Evolutionary conservation across 2,797 vertebrate species (phyloP).

Genomic region (Anabacerthia variegaticeps): DNA sequence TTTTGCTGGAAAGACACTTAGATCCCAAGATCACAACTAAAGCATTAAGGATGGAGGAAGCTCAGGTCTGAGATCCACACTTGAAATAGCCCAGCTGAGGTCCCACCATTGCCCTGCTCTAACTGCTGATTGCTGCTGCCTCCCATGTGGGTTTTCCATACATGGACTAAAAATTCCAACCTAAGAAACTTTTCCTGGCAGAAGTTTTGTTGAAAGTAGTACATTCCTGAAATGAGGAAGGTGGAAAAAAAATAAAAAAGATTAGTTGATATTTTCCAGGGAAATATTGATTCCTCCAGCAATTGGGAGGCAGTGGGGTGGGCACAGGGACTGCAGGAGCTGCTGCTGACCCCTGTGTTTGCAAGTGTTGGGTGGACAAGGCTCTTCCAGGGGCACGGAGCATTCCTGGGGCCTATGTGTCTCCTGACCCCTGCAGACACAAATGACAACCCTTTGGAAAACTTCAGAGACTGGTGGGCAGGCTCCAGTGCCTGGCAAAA

Average conservation of each 20-base stretch:
- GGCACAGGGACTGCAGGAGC: neutral
- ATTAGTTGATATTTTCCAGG: neutral
- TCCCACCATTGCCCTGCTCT: neutral
- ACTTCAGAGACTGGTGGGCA: neutral
- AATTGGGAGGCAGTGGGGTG: neutral
- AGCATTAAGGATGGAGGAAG: neutral
- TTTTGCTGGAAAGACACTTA: neutral
- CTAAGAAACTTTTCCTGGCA: conserved; percentile 23
- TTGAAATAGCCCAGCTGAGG: neutral
- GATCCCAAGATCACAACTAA: rapidly evolving
- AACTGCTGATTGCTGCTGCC: neutral
- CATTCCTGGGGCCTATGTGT: neutral
- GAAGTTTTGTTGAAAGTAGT: neutral
- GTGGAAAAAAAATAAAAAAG: rapidly evolving
- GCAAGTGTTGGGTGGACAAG: rapidly evolving
- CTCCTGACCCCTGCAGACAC: neutral
- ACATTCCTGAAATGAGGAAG: neutral
- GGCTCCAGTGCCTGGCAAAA: neutral
- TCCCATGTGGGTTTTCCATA: neutral
- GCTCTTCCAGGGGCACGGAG: neutral
- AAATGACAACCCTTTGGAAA: neutral
- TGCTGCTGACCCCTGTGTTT: neutral
- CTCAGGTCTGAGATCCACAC: neutral
- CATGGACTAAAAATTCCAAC: neutral
- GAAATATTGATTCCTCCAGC: neutral